Conservation (phyloP, 1,140 invertebrate genomes). For the Luehdorfia chinensis region DNA sequence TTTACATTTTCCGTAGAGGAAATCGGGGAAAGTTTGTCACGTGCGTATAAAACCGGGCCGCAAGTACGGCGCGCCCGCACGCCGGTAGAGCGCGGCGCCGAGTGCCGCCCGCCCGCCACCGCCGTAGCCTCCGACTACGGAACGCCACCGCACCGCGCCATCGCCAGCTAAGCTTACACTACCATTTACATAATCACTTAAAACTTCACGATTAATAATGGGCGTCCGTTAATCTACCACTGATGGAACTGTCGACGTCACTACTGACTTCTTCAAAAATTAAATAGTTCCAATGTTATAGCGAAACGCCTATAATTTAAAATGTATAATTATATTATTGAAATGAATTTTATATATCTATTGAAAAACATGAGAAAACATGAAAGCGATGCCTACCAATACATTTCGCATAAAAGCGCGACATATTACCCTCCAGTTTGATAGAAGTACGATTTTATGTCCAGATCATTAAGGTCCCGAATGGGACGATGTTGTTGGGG, state of each 20-base stretch:
- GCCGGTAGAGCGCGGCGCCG: conserved; percentile 66
- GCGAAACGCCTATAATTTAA: too few species aligned
- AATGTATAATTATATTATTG: too few species aligned
- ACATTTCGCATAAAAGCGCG: neutral
- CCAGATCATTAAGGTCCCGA: conserved; percentile 56
- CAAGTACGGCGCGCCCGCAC: conserved; percentile 66
- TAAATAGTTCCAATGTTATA: too few species aligned
- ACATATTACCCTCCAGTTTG: conserved; percentile 8
- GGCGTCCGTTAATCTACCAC: neutral
- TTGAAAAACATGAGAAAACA: conserved; percentile 34
- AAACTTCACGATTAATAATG: conserved; percentile 28
- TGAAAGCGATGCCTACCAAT: conserved; percentile 25
- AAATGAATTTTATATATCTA: conserved; percentile 22
- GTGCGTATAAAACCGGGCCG: conserved; percentile 47
- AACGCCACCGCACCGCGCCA: conserved; percentile 25
- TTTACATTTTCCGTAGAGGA: conserved; percentile 72
- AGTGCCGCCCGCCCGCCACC: conserved; percentile 69
- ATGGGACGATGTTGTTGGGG: conserved; percentile 61
- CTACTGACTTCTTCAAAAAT: too few species aligned
- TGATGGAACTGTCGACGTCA: too few species aligned
- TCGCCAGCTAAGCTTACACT: conserved; percentile 18
- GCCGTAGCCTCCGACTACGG: conserved; percentile 32
- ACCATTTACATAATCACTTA: conserved; percentile 50
- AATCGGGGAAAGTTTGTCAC: conserved; percentile 72
- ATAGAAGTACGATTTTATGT: conserved; percentile 55